Base-by-base conservation (phyloP, 2,797 vertebrate genomes). In the Syndactyla subalaris region DNA sequence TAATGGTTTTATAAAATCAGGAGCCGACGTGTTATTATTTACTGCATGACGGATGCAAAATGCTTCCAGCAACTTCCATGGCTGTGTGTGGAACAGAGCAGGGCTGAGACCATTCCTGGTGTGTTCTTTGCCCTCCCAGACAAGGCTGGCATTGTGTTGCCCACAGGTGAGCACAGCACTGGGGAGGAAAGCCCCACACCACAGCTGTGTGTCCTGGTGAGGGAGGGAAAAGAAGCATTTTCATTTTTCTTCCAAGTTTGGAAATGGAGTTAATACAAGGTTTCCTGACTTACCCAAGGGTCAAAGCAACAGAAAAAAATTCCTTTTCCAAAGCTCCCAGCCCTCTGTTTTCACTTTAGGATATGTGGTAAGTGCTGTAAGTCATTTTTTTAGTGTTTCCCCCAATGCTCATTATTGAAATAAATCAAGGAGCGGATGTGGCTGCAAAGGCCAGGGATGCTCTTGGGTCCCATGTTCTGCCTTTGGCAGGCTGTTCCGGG, bases 391-490 rank as follows among this genome's bases (percentile, higher is more conserved):
- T 57, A 76, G 95, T 51, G 57, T 74, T 79, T 92, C 85, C 83
- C 89, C 45, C 79, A 88, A 9, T 57, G 85, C 88, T 90, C 18
- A 0, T 94, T 87, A 72, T 58, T 62, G 62, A 88, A 89, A 91
- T 94, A 92, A 94, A 88, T 91, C 93, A 83, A 61, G 0, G 0
- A 77, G 75, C 36, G 66, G 80, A 94, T 85, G 78, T 89, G 88
- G 85, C 84, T 88, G 87, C 61, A 61, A 67, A 94, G 72, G 72
- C 57, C 0, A 0, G 76, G 57, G 78, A 71, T 54, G 88, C 91
- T 85, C 92, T 66, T 36, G 93, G 72, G 81, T 79, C 84, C 86
- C 65, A 93, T 57, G 86, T 94, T 93, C 88, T 80, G 88, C 77
- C 49, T 92, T 67, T 85, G 86, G 78, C 93, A 92, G 79, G 38